Percentiles rank a stretch among this genome's conserved stretches.
Conservation (phyloP, 2,888 invertebrate genomes). For the Pollenia griseotomentosa region DNA sequence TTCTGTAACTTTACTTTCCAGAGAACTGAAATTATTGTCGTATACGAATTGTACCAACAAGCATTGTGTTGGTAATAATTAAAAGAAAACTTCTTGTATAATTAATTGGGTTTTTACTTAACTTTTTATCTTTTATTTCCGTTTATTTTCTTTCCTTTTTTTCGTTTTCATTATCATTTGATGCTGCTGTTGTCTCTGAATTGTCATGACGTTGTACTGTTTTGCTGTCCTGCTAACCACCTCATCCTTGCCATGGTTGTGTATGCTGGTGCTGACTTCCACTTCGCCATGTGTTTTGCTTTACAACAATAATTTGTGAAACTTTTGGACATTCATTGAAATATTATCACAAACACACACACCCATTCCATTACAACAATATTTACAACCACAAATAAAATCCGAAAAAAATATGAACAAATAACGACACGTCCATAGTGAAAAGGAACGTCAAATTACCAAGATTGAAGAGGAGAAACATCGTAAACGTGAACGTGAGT, state of each 20-base stretch:
- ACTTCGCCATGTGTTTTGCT: conserved; percentile 59
- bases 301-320: conserved; percentile 68
- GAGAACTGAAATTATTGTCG: background rate
- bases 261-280: conserved; percentile 12
- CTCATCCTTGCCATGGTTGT: background rate
- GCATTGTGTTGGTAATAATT: conserved; percentile 50
- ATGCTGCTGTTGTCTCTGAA: conserved; percentile 29
- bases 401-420: background rate
- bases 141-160: conserved; percentile 39
- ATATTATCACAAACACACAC: conserved; percentile 27
- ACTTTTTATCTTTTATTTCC: conserved; percentile 64
- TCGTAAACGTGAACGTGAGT: conserved; percentile 89
- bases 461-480: conserved; percentile 92
- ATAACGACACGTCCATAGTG: conserved; percentile 83
- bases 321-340: conserved; percentile 44
- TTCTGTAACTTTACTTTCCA: background rate
- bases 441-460: conserved; percentile 91
- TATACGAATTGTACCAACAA: background rate
- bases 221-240: background rate
- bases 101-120: conserved; percentile 66
- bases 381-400: background rate
- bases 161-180: conserved; percentile 37
- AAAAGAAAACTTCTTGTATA: conserved; percentile 62
- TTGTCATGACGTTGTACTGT: background rate
- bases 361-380: conserved; percentile 11